Conservation (phyloP, 35 echinoderm and acorn worm species). For the Lytechinus pictus region DNA sequence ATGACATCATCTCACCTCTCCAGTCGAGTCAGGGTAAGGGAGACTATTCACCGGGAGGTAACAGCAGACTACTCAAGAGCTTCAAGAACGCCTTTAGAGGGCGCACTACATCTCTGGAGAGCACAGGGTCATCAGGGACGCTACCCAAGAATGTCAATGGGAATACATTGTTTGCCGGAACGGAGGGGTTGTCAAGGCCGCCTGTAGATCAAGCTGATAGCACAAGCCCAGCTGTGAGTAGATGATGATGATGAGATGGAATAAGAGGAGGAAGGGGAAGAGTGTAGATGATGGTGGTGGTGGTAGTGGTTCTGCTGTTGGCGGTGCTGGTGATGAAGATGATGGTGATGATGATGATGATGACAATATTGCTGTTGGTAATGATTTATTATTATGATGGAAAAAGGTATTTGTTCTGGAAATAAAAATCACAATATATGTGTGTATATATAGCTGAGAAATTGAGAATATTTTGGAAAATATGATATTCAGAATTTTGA, state of each 20-base stretch:
- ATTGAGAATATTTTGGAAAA: too few species aligned
- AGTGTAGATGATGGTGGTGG: background rate
- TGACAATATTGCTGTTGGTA: background rate
- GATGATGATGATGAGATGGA: background rate
- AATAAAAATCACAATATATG: too few species aligned
- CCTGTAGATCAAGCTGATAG: slow-evolving; percentile 13
- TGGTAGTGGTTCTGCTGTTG: background rate
- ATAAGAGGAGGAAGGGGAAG: too few species aligned
- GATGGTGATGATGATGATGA: background rate
- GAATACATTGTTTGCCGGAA: slow-evolving; percentile 58
- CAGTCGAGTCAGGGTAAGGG: slow-evolving; percentile 66
- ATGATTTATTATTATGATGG: too few species aligned
- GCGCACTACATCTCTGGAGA: slow-evolving; percentile 69
- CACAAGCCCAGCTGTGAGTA: slow-evolving; percentile 75
- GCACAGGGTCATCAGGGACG: slow-evolving; percentile 43
- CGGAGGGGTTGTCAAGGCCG: slow-evolving; percentile 31
- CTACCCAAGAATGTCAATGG: slow-evolving; percentile 61
- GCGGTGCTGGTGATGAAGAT: background rate
- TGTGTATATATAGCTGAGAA: too few species aligned
- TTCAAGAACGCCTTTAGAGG: slow-evolving; percentile 91
- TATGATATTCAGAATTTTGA: too few species aligned
- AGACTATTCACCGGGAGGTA: slow-evolving; percentile 56
- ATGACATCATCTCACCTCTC: slow-evolving; percentile 65
- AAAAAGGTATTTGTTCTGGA: too few species aligned
- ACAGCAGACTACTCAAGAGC: slow-evolving; percentile 63